Evolutionary conservation across 2,888 invertebrate genomes (phyloP).

Genomic region (Drosophila peninsularis): DNA sequence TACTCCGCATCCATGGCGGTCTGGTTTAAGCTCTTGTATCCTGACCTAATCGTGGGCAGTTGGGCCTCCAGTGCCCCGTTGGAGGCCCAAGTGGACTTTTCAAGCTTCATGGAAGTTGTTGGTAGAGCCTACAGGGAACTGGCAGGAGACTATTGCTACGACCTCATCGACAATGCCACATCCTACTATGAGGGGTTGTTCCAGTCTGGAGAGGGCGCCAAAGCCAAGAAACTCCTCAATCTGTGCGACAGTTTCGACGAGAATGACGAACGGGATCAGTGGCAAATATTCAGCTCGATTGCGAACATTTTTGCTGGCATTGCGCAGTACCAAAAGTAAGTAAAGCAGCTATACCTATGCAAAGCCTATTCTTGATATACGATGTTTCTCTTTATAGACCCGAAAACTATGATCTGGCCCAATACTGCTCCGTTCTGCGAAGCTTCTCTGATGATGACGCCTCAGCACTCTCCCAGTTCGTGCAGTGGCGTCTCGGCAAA

Average conservation of each 20-base stretch:
- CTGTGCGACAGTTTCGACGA: constrained; percentile 66
- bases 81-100: constrained; percentile 86
- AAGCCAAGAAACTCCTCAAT: constrained; percentile 62
- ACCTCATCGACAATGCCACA: constrained; percentile 66
- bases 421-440: constrained; percentile 53
- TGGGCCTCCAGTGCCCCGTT: constrained; percentile 88
- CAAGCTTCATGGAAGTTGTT: constrained; percentile 72
- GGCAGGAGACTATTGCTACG: constrained; percentile 68
- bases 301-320: constrained; percentile 70
- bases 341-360: neutral
- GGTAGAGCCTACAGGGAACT: constrained; percentile 61
- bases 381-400: constrained; percentile 33
- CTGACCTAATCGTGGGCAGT: constrained; percentile 86
- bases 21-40: constrained; percentile 87
- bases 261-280: constrained; percentile 55
- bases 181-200: constrained; percentile 60
- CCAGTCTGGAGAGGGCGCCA: constrained; percentile 30
- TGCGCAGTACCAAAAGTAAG: constrained; percentile 72
- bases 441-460: constrained; percentile 53
- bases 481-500: constrained; percentile 50
- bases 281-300: constrained; percentile 69
- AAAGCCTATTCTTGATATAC: neutral
- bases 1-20: constrained; percentile 88
- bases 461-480: constrained; percentile 53
- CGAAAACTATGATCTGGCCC: constrained; percentile 41